Evolutionary conservation across 2,113 vertebrate species (phyloP).

Genomic region (Micronisus gabar): DNA sequence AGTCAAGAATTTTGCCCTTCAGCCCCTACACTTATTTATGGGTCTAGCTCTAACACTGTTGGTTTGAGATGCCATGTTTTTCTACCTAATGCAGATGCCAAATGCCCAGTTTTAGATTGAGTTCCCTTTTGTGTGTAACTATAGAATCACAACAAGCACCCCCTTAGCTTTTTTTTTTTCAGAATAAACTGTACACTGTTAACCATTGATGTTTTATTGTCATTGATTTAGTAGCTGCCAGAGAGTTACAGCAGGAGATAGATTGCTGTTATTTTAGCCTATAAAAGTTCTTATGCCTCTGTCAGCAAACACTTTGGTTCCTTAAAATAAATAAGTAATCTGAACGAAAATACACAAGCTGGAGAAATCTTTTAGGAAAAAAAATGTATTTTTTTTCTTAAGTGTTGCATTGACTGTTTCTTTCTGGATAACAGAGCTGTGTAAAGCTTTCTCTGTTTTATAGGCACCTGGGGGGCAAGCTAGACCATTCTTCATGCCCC

Average conservation of each 20-base stretch:
- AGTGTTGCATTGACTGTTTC: not conserved
- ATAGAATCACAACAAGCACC: not conserved
- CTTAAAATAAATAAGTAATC: slow-evolving; percentile 43
- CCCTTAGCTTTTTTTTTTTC: not conserved
- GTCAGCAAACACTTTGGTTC: slow-evolving; percentile 47
- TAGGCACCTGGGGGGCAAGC: not conserved
- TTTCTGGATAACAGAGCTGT: not conserved
- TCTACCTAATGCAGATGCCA: not conserved
- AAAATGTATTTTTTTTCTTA: not conserved
- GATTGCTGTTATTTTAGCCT: slow-evolving; percentile 49
- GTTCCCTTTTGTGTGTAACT: not conserved
- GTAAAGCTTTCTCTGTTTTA: not conserved
- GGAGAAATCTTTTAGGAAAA: not conserved
- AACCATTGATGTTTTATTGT: slow-evolving; percentile 43
- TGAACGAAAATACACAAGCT: slow-evolving; percentile 11
- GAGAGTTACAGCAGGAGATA: slow-evolving; percentile 22
- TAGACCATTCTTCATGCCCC: not conserved
- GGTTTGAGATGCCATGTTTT: not conserved
- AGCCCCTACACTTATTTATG: not conserved
- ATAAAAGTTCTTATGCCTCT: slow-evolving; percentile 38
- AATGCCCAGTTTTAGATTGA: not conserved
- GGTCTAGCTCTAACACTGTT: not conserved
- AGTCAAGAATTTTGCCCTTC: not conserved
- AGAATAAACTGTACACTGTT: not conserved
- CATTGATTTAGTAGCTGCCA: slow-evolving; percentile 55